Evolutionary conservation across 53 echinoderm and acorn worm species (phyloP).

Genomic region (Zoroaster sp.): DNA sequence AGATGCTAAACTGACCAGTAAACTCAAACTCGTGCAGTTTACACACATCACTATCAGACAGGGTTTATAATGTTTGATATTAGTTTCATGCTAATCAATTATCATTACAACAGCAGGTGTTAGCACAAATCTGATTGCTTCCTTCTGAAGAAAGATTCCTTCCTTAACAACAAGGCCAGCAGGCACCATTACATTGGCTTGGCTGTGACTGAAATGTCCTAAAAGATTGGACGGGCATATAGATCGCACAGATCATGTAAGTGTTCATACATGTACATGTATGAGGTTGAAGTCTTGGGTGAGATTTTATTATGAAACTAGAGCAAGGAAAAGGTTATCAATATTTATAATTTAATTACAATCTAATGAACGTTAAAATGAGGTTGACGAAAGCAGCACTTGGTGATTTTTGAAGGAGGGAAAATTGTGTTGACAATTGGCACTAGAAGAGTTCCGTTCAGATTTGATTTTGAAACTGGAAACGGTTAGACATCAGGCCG

Average conservation of each 20-base stretch:
- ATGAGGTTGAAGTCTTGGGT: not conserved
- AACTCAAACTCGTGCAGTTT: no score
- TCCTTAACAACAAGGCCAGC: not conserved
- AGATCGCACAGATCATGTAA: not conserved
- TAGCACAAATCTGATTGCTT: not conserved
- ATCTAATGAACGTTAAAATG: not conserved
- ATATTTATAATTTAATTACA: not conserved
- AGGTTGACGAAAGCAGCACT: not conserved
- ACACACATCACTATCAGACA: no score
- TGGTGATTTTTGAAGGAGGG: not conserved
- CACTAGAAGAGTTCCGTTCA: not conserved
- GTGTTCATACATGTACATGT: no score
- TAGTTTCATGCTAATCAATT: constrained; percentile 21
- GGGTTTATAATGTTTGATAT: no score
- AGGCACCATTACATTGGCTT: not conserved
- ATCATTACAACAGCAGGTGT: constrained; percentile 18
- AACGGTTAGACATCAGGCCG: not conserved
- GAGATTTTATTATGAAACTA: not conserved
- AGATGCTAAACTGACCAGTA: no score
- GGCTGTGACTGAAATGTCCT: not conserved
- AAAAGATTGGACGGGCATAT: not conserved
- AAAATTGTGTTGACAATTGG: not conserved
- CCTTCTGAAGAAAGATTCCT: not conserved
- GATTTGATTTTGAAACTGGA: not conserved
- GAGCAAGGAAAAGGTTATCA: not conserved